Conservation (phyloP, 2,888 invertebrate species). For the Malacosoma neustria region DNA sequence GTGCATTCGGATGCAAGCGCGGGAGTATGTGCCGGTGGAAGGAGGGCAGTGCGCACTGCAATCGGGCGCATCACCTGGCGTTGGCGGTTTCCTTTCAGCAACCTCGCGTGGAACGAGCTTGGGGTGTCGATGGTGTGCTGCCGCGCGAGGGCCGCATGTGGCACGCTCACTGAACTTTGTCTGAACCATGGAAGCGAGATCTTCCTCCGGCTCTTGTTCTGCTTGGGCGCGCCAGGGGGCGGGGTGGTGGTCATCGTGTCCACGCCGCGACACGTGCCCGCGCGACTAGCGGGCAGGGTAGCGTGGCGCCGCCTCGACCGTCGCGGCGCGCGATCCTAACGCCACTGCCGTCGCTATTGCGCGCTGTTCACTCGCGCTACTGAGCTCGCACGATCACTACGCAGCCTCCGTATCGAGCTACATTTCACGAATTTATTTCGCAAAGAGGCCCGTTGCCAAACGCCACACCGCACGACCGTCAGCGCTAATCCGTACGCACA, state of each 20-base stretch:
- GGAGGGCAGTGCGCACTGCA: conserved; percentile 12
- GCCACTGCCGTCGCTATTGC: conserved; percentile 39
- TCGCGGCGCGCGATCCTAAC: conserved; percentile 43
- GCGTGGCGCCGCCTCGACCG: conserved; percentile 45
- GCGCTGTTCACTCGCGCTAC: conserved; percentile 28
- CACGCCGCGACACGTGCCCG: conserved; percentile 34
- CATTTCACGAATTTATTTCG: conserved; percentile 48
- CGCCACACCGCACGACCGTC: conserved; percentile 39
- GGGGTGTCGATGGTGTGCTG: conserved; percentile 95
- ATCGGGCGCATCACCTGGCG: conserved; percentile 52
- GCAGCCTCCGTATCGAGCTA: conserved; percentile 72
- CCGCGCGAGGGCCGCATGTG: conserved; percentile 84
- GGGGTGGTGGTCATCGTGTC: conserved; percentile 45
- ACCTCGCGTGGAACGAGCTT: conserved; percentile 86
- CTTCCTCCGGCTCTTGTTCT: conserved; percentile 85
- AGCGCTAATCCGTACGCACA: conserved; percentile 61
- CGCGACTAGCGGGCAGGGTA: conserved; percentile 27
- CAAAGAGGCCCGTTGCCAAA: conserved; percentile 36
- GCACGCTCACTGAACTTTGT: conserved; percentile 83
- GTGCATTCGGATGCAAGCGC: conserved; percentile 30
- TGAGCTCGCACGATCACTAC: conserved; percentile 47
- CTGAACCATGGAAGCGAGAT: conserved; percentile 94
- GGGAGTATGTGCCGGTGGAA: conserved; percentile 18
- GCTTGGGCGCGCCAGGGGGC: conserved; percentile 50
- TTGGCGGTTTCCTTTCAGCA: conserved; percentile 80